Evolutionary conservation across 2,113 vertebrate species (phyloP).

Genomic region (Crotalus tigris): DNA sequence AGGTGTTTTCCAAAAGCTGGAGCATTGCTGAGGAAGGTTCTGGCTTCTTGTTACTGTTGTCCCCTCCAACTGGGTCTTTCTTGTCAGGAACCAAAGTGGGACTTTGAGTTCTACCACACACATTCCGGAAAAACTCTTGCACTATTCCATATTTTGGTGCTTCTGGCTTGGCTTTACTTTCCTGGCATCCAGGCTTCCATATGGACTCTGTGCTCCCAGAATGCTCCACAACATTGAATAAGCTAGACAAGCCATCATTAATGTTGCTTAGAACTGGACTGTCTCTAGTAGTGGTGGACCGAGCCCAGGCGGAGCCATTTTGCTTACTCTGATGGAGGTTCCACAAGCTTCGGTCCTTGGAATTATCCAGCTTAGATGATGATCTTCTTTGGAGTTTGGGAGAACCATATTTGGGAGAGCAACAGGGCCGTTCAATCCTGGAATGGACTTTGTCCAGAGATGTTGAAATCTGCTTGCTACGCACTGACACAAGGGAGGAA

Average conservation of each 20-base stretch:
- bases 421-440: slow-evolving; percentile 91
- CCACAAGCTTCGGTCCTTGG: slow-evolving; percentile 93
- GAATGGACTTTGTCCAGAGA: slow-evolving; percentile 94
- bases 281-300: slow-evolving; percentile 95
- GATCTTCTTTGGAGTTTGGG: slow-evolving; percentile 92
- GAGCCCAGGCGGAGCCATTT: slow-evolving; percentile 94
- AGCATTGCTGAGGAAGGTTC: slow-evolving; percentile 66
- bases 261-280: slow-evolving; percentile 92
- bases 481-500: slow-evolving; percentile 81
- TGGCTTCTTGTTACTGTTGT: slow-evolving; percentile 74
- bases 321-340: slow-evolving; percentile 88
- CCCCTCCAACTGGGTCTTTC: slow-evolving; percentile 63
- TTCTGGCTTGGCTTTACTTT: slow-evolving; percentile 71
- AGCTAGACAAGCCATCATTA: slow-evolving; percentile 92
- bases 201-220: slow-evolving; percentile 87
- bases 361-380: slow-evolving; percentile 85
- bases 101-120: slow-evolving; percentile 79
- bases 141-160: slow-evolving; percentile 83
- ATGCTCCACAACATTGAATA: slow-evolving; percentile 96
- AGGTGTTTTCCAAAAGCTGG: slow-evolving; percentile 74
- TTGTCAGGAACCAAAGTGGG: slow-evolving; percentile 64
- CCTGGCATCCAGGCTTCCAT: slow-evolving; percentile 77
- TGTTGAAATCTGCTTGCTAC: slow-evolving; percentile 91
- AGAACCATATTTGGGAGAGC: slow-evolving; percentile 94
- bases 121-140: slow-evolving; percentile 90